Evolutionary conservation across 2,888 invertebrate species (phyloP).

Genomic region (Chirona hameri): DNA sequence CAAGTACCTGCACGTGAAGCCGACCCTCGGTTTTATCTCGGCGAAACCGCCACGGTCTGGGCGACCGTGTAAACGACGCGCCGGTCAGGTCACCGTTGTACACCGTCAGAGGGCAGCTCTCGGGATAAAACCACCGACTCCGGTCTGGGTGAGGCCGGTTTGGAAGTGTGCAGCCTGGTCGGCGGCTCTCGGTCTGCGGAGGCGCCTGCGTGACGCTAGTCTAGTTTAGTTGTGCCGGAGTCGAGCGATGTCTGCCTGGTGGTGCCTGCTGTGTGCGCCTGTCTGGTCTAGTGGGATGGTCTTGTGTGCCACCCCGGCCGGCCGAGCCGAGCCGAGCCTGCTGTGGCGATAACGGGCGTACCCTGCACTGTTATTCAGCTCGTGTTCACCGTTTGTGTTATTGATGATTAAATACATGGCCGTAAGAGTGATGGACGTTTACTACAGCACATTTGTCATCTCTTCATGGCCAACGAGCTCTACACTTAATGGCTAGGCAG

Average conservation of each 20-base stretch:
- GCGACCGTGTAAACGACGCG: neutral
- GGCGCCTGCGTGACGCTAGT: neutral
- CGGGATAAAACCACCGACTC: neutral
- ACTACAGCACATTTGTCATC: too few relatives aligned
- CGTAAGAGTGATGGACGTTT: neutral
- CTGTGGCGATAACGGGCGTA: neutral
- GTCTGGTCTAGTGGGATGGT: neutral
- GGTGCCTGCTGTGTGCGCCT: neutral
- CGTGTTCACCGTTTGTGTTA: neutral
- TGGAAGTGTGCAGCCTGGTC: neutral
- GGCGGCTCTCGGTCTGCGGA: neutral
- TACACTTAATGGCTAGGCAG: too few relatives aligned
- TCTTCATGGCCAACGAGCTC: too few relatives aligned
- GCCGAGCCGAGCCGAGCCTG: too few relatives aligned
- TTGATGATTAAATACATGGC: neutral
- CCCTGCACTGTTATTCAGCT: neutral
- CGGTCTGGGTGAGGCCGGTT: neutral
- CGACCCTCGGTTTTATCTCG: neutral
- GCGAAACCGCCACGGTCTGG: too few relatives aligned
- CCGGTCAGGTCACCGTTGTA: neutral
- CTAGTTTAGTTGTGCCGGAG: neutral
- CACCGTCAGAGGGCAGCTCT: neutral
- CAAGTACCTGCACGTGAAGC: conserved; percentile 5
- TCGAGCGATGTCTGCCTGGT: neutral
- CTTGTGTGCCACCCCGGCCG: neutral